Base-by-base conservation (phyloP, 2,113 vertebrate species). In the Notiomystis cincta region DNA sequence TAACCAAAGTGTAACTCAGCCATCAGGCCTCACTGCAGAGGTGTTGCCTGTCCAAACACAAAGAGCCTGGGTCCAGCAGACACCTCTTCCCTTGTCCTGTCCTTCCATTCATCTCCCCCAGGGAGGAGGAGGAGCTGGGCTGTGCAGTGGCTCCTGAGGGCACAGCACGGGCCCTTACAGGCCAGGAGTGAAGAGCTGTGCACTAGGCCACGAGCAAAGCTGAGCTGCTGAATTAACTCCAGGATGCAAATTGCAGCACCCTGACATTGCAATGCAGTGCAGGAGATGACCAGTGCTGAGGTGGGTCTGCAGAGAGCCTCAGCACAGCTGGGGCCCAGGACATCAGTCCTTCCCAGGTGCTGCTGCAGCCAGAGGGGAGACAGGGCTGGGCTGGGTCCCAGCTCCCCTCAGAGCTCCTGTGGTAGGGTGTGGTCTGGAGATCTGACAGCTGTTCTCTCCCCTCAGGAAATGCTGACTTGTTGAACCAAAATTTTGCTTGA, bases 341-440 rank as follows among this genome's bases (percentile, higher is more conserved):
- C 23, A 48, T 8, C 24, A 1, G 28, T 42, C 40, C 38, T 53
- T 48, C 56, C 57, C 76, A 67, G 83, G 76, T 58, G 70, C 47
- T 66, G 65, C 78, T 85, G 66, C 48, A n/a, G n/a, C 14, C 6
- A 0, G 2, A 15, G 45, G 50, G 48, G 81, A 48, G 67, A n/a
- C 53, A 35, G 0, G 2, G 71, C 53, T 56, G 82, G 56, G 14
- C 28, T 72, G 3, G 1, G 31, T 38, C 13, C 48, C 62, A 57
- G 62, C 57, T 79, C 72, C 71, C 48, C 76, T 83, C 1, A 6
- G 23, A 33, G 35, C 48, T 82, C 24, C 61, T 48, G 66, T 1
- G 35, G 57, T n/a, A 62, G 82, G 89, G 92, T 90, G 75, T 83
- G 87, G 76, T 73, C 76, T 42, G 76, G 51, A 83, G 45, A 54